Conservation (phyloP, 2,797 vertebrate species). For the Saguinus oedipus region DNA sequence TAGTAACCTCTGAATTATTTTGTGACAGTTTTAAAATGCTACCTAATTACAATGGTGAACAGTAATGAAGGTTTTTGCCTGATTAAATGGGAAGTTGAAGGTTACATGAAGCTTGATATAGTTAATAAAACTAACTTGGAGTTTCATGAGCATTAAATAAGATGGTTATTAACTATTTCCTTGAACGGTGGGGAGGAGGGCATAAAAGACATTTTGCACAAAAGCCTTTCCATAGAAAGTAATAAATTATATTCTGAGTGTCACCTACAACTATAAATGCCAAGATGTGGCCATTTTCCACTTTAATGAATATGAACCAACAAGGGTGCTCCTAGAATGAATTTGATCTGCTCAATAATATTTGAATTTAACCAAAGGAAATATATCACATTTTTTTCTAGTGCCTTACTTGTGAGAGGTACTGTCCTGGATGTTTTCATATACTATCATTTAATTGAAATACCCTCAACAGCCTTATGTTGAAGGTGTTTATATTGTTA, state of each 20-base stretch:
- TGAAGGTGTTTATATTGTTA: background rate
- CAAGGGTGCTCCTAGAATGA: background rate
- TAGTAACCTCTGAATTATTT: constrained; percentile 55
- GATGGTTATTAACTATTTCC: constrained; percentile 65
- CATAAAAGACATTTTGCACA: constrained; percentile 61
- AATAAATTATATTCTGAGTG: constrained; percentile 75
- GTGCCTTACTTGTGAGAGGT: background rate
- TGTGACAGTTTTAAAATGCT: constrained; percentile 58
- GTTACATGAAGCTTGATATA: constrained; percentile 53
- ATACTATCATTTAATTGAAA: background rate
- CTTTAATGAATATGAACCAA: constrained; percentile 54
- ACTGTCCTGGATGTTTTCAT: background rate
- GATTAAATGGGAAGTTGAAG: constrained; percentile 78
- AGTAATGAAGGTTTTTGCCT: constrained; percentile 69
- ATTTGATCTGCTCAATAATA: background rate
- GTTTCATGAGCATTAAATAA: constrained; percentile 65
- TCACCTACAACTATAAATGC: constrained; percentile 72
- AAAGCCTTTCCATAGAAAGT: constrained; percentile 68
- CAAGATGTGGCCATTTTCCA: constrained; percentile 75
- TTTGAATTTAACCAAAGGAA: background rate
- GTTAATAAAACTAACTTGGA: constrained; percentile 68
- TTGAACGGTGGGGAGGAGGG: constrained; percentile 53
- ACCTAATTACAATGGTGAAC: constrained; percentile 71
- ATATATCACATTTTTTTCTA: background rate
- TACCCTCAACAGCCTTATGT: background rate